Evolutionary conservation across 2,113 vertebrate species (phyloP), one percentile per base, ranked within the genome.

Genomic region (Epinephelus fuscoguttatus): DNA sequence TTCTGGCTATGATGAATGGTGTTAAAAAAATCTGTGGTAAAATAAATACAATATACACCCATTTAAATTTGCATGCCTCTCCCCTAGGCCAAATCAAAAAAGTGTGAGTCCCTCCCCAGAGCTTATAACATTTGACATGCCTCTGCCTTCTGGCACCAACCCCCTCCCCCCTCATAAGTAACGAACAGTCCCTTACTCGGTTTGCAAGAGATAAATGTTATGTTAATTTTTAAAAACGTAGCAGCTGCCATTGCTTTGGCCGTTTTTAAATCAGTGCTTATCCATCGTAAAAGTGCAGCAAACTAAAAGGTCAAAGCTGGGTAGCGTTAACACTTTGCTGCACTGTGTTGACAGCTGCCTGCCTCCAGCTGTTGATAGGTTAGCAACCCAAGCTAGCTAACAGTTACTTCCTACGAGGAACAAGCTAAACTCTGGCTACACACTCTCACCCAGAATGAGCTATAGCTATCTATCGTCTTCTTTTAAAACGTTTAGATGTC

Each of bases 311-410:
- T 15, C 19, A 49, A 55, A 60, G 57, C 19, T n/a, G 13, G 1
- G 9, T 3, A 53, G 11, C 33, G 18, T 23, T 63, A 30, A 66
- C n/a, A 56, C 30, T 62, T 9, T 8, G 25, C 12, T 49, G 47
- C 30, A 33, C 17, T 37, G 78, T 79, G 78, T 63, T 93, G 90
- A 92, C 89, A 92, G 81, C 68, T 80, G 75, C 3, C 77, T 78
- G 33, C 23, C 19, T 84, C 84, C 84, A 89, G 84, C 87, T 94
- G 91, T 80, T 84, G 55, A 68, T 19, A 55, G 60, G 80, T 84
- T 92, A 94, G 92, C 93, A 78, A 18, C 57, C 23, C 14, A 69
- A 87, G 89, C 88, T 91, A 90, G 84, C 85, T 63, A n/a, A 56
- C 53, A 45, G 53, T 56, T 53, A 57, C n/a, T 80, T 76, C 76